These are phyloP conservation scores for Tolypeutes matacus DNA, from an alignment of 2,797 vertebrate species.

Conservation along the genomic window DNA sequence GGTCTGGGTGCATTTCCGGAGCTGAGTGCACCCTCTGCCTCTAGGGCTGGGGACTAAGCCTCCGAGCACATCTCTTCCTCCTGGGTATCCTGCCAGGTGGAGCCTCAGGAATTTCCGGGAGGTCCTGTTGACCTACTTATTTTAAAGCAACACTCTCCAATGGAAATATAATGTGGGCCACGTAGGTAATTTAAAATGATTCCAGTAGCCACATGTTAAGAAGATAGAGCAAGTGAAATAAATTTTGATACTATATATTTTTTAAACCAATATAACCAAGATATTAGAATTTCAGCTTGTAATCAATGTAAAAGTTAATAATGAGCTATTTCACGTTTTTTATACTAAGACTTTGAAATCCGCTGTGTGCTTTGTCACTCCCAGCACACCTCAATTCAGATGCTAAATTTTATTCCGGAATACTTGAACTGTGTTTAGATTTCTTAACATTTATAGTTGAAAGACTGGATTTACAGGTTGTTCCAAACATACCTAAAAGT, in stretches of 20 bases:
- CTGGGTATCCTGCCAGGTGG: background rate
- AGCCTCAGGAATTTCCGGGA: background rate
- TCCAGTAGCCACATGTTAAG: background rate
- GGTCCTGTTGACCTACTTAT: background rate
- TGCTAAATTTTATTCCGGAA: slow-evolving; percentile 19
- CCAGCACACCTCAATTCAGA: background rate
- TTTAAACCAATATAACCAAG: background rate
- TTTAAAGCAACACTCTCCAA: background rate
- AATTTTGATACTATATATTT: background rate
- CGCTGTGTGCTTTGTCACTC: slow-evolving; percentile 17
- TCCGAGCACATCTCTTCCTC: no score
- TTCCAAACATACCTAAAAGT: background rate
- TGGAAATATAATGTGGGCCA: background rate
- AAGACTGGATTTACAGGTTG: background rate
- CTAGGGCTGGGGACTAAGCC: background rate
- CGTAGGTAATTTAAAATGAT: background rate
- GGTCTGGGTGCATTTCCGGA: background rate
- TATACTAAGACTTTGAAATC: background rate
- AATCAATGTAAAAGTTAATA: slow-evolving; percentile 37
- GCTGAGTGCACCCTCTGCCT: background rate
- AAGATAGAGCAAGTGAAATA: slow-evolving; percentile 18
- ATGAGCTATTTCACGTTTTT: slow-evolving; percentile 39
- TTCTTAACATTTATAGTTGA: background rate
- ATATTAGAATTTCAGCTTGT: slow-evolving; percentile 13
- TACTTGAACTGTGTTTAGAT: background rate